Percentiles rank a stretch among this genome's conserved stretches.
Conservation (phyloP, 2,797 vertebrate species). For the Argyrosomus regius region DNA sequence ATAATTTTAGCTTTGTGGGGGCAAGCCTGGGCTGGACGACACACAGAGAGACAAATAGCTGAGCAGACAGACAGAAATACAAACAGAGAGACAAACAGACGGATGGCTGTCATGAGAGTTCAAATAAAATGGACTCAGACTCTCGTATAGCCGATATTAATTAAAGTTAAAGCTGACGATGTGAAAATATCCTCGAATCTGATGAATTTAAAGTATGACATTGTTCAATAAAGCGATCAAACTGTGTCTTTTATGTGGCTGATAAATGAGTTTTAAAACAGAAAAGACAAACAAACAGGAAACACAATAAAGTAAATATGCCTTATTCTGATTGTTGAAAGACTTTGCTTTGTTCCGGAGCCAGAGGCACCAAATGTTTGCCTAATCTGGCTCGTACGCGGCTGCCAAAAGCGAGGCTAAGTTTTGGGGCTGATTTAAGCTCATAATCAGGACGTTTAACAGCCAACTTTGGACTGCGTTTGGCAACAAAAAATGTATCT, state of each 20-base stretch:
- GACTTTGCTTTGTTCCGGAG: not conserved
- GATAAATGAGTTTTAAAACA: not conserved
- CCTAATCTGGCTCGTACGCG: not conserved
- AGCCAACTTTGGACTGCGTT: not conserved
- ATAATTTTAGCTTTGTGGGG: constrained; percentile 67
- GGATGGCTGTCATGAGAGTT: not conserved
- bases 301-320: not conserved
- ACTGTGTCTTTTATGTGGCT: not conserved
- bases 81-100: not conserved
- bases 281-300: no score
- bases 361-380: not conserved
- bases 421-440: not conserved
- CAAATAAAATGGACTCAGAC: not conserved
- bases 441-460: not conserved
- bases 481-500: not conserved
- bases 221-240: no score
- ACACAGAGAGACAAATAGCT: constrained; percentile 15
- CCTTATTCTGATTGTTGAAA: no score
- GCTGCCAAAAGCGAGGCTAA: not conserved
- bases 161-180: no score
- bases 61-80: constrained; percentile 24
- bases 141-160: no score
- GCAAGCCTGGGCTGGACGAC: constrained; percentile 54
- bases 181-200: no score
- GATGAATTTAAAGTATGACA: no score